Conservation (phyloP, 2,888 invertebrate genomes). For the Ectemnius continuus region DNA sequence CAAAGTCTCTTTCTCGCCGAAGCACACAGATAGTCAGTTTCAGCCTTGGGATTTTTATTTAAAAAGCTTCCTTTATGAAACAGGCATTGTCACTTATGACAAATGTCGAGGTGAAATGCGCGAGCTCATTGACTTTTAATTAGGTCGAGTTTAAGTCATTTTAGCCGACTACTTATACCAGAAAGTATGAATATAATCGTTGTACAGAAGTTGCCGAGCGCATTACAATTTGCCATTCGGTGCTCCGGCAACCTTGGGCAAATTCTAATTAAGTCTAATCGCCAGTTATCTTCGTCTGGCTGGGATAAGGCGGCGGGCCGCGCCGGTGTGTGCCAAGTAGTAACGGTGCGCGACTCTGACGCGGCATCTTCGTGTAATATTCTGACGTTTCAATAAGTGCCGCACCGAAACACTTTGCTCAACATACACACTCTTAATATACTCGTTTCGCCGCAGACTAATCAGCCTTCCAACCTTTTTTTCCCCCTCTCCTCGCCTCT, state of each 20-base stretch:
- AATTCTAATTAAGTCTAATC: constrained; percentile 51
- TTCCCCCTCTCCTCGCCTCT: constrained; percentile 1
- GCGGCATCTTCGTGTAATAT: not conserved
- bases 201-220: constrained; percentile 5
- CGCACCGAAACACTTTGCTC: no score
- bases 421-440: not conserved
- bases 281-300: constrained; percentile 37
- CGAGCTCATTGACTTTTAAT: no score
- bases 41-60: no score
- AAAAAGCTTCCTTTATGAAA: no score
- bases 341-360: not conserved
- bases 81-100: not conserved
- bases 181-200: no score
- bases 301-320: constrained; percentile 42
- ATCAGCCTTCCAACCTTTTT: constrained; percentile 3
- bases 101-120: no score
- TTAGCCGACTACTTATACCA: no score
- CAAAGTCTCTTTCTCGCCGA: no score
- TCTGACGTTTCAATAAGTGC: no score
- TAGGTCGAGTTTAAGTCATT: no score
- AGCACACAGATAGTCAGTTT: no score
- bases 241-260: constrained; percentile 17
- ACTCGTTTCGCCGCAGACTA: constrained; percentile 19
- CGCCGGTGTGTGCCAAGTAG: not conserved
- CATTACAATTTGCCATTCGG: constrained; percentile 15